A percentile compares a stretch with the other conserved stretches of the same genome.
Evolutionary conservation across 2,888 invertebrate genomes (phyloP).

Genomic region (Flexamia atlantica): DNA sequence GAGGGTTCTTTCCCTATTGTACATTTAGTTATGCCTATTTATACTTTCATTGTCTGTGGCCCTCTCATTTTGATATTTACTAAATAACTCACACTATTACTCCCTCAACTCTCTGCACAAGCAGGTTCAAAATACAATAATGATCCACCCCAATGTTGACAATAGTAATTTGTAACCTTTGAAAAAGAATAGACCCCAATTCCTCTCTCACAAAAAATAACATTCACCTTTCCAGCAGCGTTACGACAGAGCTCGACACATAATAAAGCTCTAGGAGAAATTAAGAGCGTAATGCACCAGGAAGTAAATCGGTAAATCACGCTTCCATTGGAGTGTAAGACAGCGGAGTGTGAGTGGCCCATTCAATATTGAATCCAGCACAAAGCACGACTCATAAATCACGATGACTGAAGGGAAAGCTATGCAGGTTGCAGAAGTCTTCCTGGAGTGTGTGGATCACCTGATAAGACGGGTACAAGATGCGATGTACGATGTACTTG

Average conservation of each 20-base stretch:
- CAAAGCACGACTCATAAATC: background rate
- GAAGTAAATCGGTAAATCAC: slow-evolving; percentile 9
- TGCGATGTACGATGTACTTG: background rate
- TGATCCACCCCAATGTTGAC: too few relatives aligned
- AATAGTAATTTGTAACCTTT: too few relatives aligned
- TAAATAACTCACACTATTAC: too few relatives aligned
- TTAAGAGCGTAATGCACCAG: slow-evolving; percentile 18
- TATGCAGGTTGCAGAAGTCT: background rate
- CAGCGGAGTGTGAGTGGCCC: background rate
- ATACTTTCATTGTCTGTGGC: too few relatives aligned
- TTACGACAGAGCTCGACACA: background rate
- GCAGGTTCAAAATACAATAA: too few relatives aligned
- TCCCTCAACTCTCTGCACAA: too few relatives aligned
- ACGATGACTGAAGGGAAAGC: slow-evolving; percentile 19
- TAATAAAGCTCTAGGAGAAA: slow-evolving; percentile 1
- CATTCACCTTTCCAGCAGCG: background rate
- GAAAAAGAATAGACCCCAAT: too few relatives aligned
- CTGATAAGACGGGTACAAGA: slow-evolving; percentile 3
- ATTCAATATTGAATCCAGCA: background rate
- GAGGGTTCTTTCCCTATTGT: too few relatives aligned
- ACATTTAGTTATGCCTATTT: too few relatives aligned
- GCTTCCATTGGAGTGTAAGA: slow-evolving; percentile 22
- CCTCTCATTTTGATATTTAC: too few relatives aligned
- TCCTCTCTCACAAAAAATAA: too few relatives aligned
- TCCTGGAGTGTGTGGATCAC: background rate